Percentiles rank a stretch among this genome's conserved stretches.
phyloP scores from a whole-genome alignment of 2,113 vertebrate genomes.

The Malurus melanocephalus region DNA sequence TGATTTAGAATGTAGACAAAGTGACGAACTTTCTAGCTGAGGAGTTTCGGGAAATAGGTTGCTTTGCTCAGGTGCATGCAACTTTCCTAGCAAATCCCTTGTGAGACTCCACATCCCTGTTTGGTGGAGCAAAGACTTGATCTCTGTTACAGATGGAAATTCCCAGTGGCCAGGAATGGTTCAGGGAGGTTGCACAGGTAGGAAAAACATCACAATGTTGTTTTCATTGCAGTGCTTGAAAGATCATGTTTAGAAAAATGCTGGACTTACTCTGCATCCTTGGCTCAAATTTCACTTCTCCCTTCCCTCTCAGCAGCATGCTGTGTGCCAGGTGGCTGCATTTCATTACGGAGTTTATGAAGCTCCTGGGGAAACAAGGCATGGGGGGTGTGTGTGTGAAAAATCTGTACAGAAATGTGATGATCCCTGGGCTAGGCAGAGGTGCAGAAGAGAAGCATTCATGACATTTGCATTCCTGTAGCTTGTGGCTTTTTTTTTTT shows the following conservation, averaged over 20 bases:
- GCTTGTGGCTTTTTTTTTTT: neutral
- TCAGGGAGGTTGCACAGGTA: neutral
- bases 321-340: slow-evolving; percentile 23
- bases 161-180: neutral
- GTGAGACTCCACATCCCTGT: neutral
- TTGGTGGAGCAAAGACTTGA: neutral
- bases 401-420: neutral
- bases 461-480: neutral
- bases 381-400: neutral
- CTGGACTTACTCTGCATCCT: neutral
- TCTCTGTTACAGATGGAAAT: neutral
- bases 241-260: neutral
- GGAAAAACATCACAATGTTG: neutral
- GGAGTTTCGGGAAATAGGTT: neutral
- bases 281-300: neutral
- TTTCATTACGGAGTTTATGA: neutral
- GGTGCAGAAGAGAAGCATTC: neutral
- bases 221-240: accelerated
- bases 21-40: neutral
- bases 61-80: neutral
- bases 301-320: neutral
- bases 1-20: neutral
- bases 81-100: neutral
- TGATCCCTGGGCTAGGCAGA: neutral
- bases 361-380: slow-evolving; percentile 12